phyloP scores from a whole-genome alignment of 2,113 vertebrate species.

The Marcusenius ussheri region DNA sequence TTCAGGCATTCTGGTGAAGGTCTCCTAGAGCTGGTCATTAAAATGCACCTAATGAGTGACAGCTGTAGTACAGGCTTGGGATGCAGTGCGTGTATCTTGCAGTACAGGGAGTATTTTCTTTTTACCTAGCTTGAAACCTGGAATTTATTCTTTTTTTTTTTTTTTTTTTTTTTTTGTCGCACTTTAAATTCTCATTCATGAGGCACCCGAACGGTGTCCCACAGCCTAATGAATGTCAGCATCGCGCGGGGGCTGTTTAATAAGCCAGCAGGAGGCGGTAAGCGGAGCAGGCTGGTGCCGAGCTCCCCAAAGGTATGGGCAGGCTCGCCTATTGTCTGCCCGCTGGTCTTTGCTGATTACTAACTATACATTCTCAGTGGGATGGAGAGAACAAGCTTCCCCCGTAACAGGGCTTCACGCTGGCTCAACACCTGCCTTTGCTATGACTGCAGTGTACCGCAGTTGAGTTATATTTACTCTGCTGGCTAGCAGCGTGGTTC shows the following conservation, averaged over 20 bases:
- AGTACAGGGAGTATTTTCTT: neutral
- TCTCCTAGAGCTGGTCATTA: conserved; percentile 4
- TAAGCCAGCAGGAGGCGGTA: conserved; percentile 1
- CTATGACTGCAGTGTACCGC: neutral
- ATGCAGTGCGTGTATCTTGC: neutral
- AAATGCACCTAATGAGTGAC: neutral
- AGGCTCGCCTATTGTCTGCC: neutral
- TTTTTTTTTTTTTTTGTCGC: neutral
- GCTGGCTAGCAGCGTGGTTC: neutral
- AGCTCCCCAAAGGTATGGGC: conserved; percentile 8
- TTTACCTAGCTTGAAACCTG: neutral
- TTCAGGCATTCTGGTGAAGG: neutral
- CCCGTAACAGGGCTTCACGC: conserved; percentile 9
- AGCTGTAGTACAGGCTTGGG: neutral
- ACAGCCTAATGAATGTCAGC: neutral
- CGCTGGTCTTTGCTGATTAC: conserved; percentile 17
- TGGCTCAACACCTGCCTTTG: conserved; percentile 17
- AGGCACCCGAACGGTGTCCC: neutral
- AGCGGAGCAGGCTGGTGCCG: neutral
- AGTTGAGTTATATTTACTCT: conserved; percentile 12
- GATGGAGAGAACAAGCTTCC: conserved; percentile 12
- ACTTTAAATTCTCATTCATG: neutral
- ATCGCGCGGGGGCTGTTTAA: neutral
- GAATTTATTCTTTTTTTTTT: neutral
- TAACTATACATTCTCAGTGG: conserved; percentile 12